Conservation (phyloP, 37 sponge, comb jelly and placozoan species). For the Mnemiopsis leidyi region DNA sequence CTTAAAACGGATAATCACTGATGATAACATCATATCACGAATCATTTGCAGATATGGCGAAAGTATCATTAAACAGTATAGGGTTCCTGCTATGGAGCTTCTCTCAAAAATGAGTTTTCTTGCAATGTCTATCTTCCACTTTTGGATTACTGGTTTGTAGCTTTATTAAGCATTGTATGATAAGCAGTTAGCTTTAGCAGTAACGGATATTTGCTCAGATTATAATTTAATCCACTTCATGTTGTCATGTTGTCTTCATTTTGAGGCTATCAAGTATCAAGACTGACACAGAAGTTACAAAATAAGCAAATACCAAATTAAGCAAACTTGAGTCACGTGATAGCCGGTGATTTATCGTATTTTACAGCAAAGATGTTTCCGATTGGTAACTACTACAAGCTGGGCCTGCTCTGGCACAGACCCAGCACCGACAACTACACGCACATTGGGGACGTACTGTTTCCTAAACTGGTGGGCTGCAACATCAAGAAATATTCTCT, state of each 20-base stretch:
- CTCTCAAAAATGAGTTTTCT: not conserved
- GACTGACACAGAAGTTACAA: too few species aligned
- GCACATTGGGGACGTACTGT: not conserved
- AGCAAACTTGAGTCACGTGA: not conserved
- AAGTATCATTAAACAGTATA: not conserved
- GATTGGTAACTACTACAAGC: conserved; percentile 19
- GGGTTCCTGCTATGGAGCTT: not conserved
- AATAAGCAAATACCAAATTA: too few species aligned
- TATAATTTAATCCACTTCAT: too few species aligned
- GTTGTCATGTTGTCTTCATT: too few species aligned
- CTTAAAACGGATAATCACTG: too few species aligned
- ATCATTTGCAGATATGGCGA: not conserved
- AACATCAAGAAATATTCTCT: not conserved
- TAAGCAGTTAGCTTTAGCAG: too few species aligned
- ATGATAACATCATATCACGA: too few species aligned
- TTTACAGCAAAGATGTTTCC: conserved; percentile 6
- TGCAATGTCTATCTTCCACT: not conserved
- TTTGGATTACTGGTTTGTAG: not conserved
- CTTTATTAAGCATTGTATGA: too few species aligned
- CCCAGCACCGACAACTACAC: conserved; percentile 10
- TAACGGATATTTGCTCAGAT: too few species aligned
- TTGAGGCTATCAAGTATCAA: too few species aligned
- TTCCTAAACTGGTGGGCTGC: conserved; percentile 3
- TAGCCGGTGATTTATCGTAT: not conserved
- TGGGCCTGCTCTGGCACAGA: not conserved